phyloP scores from a whole-genome alignment of 2,888 invertebrate species.

The Torymus tubicola region DNA sequence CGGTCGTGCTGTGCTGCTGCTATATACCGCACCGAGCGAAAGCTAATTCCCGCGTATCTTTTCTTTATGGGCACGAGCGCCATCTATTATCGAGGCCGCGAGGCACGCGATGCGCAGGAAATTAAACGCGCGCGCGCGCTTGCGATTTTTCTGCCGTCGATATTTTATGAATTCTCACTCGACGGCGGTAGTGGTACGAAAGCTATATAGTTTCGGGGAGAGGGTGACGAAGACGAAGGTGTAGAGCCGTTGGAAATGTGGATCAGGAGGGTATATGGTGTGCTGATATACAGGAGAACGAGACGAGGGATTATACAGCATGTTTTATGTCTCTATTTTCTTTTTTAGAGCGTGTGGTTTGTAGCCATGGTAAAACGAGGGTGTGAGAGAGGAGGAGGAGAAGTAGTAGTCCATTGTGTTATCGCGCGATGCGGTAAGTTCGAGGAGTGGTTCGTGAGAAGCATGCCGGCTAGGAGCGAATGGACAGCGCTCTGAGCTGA shows the following conservation, averaged over 20 bases:
- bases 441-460: too few relatives aligned
- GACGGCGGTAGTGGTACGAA: too few relatives aligned
- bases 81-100: constrained; percentile 41
- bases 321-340: background rate
- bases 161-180: constrained; percentile 61
- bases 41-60: constrained; percentile 44
- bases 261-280: constrained; percentile 2
- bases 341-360: background rate
- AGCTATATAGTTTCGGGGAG: too few relatives aligned
- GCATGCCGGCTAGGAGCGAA: too few relatives aligned
- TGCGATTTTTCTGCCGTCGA: constrained; percentile 55
- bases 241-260: constrained; percentile 15
- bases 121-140: constrained; percentile 57
- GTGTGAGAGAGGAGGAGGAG: too few relatives aligned
- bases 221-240: background rate
- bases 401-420: too few relatives aligned
- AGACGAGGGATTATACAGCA: too few relatives aligned
- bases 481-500: too few relatives aligned
- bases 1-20: background rate
- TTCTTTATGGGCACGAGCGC: constrained; percentile 33
- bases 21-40: background rate
- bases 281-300: background rate
- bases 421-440: too few relatives aligned
- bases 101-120: constrained; percentile 43
- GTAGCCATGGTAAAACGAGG: too few relatives aligned